Percentiles rank a stretch among this genome's conserved stretches.
phyloP scores from a whole-genome alignment of 1,140 invertebrate species.

The Heliconius hewitsoni region DNA sequence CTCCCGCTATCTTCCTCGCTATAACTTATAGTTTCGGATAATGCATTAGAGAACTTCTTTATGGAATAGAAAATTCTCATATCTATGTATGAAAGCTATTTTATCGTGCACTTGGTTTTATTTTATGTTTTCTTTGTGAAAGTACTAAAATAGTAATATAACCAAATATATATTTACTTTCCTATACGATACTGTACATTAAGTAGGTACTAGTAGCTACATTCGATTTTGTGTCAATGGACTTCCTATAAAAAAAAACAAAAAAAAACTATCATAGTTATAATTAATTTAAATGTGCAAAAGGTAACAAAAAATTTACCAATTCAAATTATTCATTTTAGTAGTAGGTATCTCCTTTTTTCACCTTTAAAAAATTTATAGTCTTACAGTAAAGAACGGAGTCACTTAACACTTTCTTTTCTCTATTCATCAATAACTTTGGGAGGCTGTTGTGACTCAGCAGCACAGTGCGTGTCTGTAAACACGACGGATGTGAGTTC shows the following conservation, averaged over 20 bases:
- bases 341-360: too few species aligned
- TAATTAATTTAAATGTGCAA: too few species aligned
- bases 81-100: constrained; percentile 64
- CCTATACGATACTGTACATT: background rate
- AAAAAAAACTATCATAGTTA: too few species aligned
- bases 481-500: too few species aligned
- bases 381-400: too few species aligned
- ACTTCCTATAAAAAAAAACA: background rate
- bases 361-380: too few species aligned
- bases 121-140: constrained; percentile 18
- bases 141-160: constrained; percentile 8
- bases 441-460: too few species aligned
- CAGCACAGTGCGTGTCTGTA: too few species aligned
- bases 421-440: too few species aligned
- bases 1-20: constrained; percentile 60
- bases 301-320: too few species aligned
- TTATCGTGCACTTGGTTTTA: constrained; percentile 39
- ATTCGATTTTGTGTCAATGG: background rate
- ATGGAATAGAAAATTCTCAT: constrained; percentile 73
- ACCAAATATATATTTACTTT: background rate
- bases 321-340: too few species aligned
- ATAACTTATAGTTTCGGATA: constrained; percentile 80
- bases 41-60: constrained; percentile 79
- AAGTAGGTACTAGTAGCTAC: background rate
- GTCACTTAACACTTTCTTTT: too few species aligned